Evolutionary conservation across 2,888 invertebrate species (phyloP).

Genomic region (Arrhopalites spinosus): DNA sequence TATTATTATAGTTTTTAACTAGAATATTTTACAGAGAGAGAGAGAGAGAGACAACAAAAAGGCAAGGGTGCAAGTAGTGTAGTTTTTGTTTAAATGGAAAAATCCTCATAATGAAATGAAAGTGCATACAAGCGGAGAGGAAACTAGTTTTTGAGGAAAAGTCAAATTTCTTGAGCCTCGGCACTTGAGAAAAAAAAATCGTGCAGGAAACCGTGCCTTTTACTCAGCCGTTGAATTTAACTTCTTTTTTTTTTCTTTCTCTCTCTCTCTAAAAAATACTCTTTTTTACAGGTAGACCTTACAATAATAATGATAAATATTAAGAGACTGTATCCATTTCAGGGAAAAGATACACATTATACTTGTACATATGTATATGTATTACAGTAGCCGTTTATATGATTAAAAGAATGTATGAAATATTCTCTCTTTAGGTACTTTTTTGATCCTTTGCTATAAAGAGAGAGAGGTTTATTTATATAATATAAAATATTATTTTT

Average conservation of each 20-base stretch:
- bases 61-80: not conserved
- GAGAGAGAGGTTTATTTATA: no score
- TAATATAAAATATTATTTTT: constrained; percentile 2
- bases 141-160: constrained; percentile 54
- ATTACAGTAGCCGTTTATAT: no score
- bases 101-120: constrained; percentile 25
- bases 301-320: constrained; percentile 4
- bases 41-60: no score
- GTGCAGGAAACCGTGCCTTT: constrained; percentile 39
- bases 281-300: no score
- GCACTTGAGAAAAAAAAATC: constrained; percentile 30
- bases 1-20: no score
- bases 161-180: constrained; percentile 48
- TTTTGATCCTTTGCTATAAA: not conserved
- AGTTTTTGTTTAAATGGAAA: not conserved
- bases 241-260: no score
- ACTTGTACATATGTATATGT: no score
- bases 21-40: no score
- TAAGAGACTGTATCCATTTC: not conserved
- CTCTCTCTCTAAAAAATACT: constrained; percentile 4
- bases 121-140: constrained; percentile 45
- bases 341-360: not conserved
- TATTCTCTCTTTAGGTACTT: not conserved
- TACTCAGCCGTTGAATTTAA: constrained; percentile 38
- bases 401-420: no score